Percentiles rank a stretch among this genome's conserved stretches.
Evolutionary conservation across 2,797 vertebrate genomes (phyloP).

Genomic region (Scolopax rusticola): DNA sequence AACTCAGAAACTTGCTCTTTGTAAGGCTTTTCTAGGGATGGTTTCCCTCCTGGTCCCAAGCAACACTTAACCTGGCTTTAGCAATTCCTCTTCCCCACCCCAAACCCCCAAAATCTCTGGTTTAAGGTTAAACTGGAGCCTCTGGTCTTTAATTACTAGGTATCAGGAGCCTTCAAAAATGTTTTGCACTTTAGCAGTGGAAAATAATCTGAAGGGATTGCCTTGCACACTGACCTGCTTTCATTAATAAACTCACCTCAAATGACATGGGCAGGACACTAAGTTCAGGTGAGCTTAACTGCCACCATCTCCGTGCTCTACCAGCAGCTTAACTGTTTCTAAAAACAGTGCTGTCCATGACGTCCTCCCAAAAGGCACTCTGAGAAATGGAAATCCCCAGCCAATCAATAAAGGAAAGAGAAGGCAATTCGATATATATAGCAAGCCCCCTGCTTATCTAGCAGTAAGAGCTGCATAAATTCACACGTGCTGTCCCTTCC

Average conservation of each 20-base stretch:
- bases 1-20: not conserved
- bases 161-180: not conserved
- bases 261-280: not conserved
- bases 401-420: constrained; percentile 5
- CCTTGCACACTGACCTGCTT: constrained; percentile 12
- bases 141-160: not conserved
- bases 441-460: not conserved
- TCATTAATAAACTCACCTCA: constrained; percentile 6
- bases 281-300: constrained; percentile 35
- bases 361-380: not conserved
- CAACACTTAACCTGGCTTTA: not conserved
- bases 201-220: not conserved
- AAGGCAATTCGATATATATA: constrained; percentile 18
- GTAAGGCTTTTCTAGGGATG: not conserved
- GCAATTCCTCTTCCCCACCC: not conserved
- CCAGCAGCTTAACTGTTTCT: not conserved
- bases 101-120: not conserved
- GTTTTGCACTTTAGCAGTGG: not conserved
- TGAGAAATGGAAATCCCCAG: constrained; percentile 43
- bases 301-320: not conserved
- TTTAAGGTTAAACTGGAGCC: not conserved
- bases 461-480: not conserved
- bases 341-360: not conserved
- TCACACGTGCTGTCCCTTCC: not conserved
- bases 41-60: not conserved